phyloP scores from a whole-genome alignment of 1,140 invertebrate genomes.

The Drosophila takahashii region DNA sequence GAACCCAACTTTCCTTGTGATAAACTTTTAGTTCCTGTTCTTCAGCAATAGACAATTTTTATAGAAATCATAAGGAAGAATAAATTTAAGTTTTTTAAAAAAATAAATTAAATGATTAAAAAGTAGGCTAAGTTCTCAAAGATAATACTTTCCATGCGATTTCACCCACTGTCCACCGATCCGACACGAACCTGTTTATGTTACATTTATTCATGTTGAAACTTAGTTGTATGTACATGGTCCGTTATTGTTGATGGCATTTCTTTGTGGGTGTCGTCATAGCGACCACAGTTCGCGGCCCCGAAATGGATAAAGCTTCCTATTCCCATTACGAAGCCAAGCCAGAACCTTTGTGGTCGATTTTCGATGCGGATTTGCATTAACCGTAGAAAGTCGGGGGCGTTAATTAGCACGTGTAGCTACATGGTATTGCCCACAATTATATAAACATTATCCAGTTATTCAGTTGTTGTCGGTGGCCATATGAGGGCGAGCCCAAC shows the following conservation, averaged over 20 bases:
- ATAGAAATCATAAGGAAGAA: too few species aligned
- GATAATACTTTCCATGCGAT: not conserved
- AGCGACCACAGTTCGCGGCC: slow-evolving; percentile 32
- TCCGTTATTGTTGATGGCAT: slow-evolving; percentile 35
- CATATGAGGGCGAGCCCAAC: slow-evolving; percentile 27
- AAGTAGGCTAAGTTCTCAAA: not conserved
- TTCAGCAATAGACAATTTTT: too few species aligned
- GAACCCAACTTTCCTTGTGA: too few species aligned
- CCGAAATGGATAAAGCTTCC: slow-evolving; percentile 42
- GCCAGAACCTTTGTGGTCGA: slow-evolving; percentile 44
- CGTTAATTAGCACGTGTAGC: slow-evolving; percentile 57
- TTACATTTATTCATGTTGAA: slow-evolving; percentile 19
- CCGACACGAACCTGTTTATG: slow-evolving; percentile 22
- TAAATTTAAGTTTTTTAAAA: too few species aligned
- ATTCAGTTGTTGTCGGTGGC: slow-evolving; percentile 27
- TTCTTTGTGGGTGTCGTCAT: slow-evolving; percentile 51
- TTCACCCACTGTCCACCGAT: slow-evolving; percentile 28
- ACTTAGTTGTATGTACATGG: not conserved
- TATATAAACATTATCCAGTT: slow-evolving; percentile 76
- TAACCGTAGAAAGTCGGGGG: slow-evolving; percentile 41
- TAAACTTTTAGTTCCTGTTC: too few species aligned
- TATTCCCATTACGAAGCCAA: slow-evolving; percentile 13
- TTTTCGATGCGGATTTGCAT: slow-evolving; percentile 22
- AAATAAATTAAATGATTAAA: too few species aligned
- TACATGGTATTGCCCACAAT: slow-evolving; percentile 53